A percentile compares a stretch with the other conserved stretches of the same genome.
These are phyloP conservation scores for Chydorus sphaericus DNA, from an alignment of 2,888 invertebrate species.

Conservation along the genomic window DNA sequence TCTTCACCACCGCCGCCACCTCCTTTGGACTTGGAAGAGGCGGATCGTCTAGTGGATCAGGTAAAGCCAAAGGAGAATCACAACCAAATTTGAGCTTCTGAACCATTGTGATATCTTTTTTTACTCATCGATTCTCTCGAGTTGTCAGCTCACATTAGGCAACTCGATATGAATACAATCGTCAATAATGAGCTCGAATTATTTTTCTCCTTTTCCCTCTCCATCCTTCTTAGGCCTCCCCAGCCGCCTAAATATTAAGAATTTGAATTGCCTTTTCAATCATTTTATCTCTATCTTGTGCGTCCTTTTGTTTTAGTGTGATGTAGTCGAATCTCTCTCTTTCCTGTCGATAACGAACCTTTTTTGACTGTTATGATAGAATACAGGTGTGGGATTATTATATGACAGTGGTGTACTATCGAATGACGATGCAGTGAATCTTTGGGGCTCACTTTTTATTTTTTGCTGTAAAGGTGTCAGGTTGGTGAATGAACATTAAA, in stretches of 20 bases:
- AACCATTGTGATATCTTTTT: background rate
- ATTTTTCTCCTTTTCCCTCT: slow-evolving; percentile 1
- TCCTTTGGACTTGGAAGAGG: background rate
- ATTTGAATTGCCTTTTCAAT: no score
- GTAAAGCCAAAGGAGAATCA: background rate
- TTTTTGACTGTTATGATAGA: background rate
- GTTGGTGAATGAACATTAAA: no score
- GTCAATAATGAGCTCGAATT: background rate
- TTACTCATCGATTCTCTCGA: no score
- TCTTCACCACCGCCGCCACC: background rate
- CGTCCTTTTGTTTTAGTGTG: background rate
- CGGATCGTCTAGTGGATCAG: background rate
- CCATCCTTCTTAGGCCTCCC: background rate
- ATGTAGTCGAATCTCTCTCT: background rate
- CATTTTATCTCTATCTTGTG: no score
- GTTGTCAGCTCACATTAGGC: background rate
- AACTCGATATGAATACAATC: background rate
- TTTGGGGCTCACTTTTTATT: no score
- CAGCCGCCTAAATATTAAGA: slow-evolving; percentile 5
- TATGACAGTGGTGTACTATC: no score
- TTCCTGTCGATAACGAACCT: background rate
- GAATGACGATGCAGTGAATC: no score
- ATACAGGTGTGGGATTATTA: background rate
- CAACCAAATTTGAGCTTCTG: background rate
- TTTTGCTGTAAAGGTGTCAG: no score